phyloP scores from a whole-genome alignment of 2,888 invertebrate species.

The Rotaria magnacalcarata region DNA sequence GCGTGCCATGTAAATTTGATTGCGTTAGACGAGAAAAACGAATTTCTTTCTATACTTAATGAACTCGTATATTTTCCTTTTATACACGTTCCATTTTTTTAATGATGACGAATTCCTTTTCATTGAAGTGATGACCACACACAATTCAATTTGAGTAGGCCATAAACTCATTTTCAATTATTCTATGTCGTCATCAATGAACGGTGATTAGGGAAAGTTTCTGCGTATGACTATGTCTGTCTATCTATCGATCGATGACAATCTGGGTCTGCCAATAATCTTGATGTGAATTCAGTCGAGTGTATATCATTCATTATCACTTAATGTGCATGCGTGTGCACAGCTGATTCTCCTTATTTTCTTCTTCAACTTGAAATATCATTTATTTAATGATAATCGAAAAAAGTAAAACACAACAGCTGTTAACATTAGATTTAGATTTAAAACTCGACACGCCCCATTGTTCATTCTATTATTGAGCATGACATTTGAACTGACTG shows the following conservation, averaged over 20 bases:
- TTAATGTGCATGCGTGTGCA: neutral
- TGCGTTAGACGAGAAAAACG: neutral
- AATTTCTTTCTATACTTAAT: neutral
- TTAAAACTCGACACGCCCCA: slow-evolving; percentile 4
- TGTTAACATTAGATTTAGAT: slow-evolving; percentile 6
- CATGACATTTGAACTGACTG: neutral
- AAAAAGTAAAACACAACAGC: neutral
- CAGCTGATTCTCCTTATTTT: neutral
- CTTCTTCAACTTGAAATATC: neutral
- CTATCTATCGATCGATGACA: neutral
- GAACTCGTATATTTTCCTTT: neutral
- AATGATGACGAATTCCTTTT: neutral
- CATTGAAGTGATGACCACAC: slow-evolving; percentile 1
- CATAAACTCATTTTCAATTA: neutral
- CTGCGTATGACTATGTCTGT: neutral
- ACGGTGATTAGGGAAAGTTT: neutral
- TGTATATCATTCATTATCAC: slow-evolving; percentile 4
- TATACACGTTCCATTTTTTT: neutral
- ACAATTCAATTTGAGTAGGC: neutral
- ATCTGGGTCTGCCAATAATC: neutral
- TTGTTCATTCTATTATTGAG: neutral
- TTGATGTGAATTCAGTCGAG: neutral
- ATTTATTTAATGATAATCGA: neutral
- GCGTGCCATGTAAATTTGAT: slow-evolving; percentile 13
- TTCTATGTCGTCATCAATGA: neutral